Evolutionary conservation across 2,888 invertebrate genomes (phyloP).

Genomic region (Vesta saturnalis): DNA sequence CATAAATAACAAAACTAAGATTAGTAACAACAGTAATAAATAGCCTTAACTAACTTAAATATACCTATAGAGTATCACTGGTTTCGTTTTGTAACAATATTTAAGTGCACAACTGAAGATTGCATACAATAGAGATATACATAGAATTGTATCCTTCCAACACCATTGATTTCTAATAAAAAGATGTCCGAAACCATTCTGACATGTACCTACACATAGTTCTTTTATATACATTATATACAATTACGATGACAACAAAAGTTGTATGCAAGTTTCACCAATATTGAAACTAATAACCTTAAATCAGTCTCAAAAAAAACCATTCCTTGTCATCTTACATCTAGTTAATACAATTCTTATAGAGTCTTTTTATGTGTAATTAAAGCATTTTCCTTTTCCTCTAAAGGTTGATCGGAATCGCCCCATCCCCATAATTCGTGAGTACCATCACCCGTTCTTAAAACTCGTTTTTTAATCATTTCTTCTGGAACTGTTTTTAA

Average conservation of each 20-base stretch:
- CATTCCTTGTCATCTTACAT: background rate
- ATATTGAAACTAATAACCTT: background rate
- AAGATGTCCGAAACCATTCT: background rate
- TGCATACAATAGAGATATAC: too few species aligned
- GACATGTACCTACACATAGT: background rate
- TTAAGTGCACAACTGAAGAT: background rate
- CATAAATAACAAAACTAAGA: background rate
- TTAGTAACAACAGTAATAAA: conserved; percentile 11
- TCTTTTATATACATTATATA: background rate
- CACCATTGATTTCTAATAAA: background rate
- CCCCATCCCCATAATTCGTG: conserved; percentile 86
- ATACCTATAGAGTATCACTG: background rate
- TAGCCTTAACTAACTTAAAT: background rate
- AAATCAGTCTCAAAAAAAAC: conserved; percentile 22
- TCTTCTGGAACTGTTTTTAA: conserved; percentile 80
- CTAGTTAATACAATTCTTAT: conserved; percentile 9
- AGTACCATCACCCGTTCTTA: conserved; percentile 79
- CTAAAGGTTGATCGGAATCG: conserved; percentile 70
- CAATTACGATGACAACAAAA: background rate
- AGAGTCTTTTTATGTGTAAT: conserved; percentile 51
- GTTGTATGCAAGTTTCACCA: too few species aligned
- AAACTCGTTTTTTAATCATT: conserved; percentile 74
- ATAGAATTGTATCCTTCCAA: too few species aligned
- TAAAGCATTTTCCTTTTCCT: conserved; percentile 55
- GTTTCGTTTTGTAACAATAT: background rate